Conservation (phyloP, 2,888 invertebrate genomes). For the Cynaeus angustus region DNA sequence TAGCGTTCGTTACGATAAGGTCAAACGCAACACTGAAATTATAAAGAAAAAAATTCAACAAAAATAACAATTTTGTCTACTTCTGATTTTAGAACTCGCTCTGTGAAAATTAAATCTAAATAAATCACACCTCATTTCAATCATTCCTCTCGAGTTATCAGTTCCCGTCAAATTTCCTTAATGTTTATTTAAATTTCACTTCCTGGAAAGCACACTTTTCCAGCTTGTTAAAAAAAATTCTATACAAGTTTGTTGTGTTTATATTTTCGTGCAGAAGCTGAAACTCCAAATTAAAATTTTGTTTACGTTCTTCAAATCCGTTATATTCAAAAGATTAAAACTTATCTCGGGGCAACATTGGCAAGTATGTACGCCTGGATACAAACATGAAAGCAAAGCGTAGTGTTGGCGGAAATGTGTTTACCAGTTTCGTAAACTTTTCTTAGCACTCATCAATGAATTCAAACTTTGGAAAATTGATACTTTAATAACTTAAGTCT, state of each 20-base stretch:
- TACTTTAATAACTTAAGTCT: too few relatives aligned
- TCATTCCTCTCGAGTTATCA: too few relatives aligned
- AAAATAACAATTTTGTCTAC: too few relatives aligned
- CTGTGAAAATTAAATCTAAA: too few relatives aligned
- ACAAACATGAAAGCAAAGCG: conserved; percentile 49
- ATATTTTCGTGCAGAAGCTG: conserved; percentile 50
- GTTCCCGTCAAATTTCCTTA: too few relatives aligned
- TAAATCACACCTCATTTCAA: too few relatives aligned
- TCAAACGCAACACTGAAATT: too few relatives aligned
- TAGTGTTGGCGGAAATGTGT: conserved; percentile 52
- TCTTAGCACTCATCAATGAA: conserved; percentile 50
- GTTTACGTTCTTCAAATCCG: conserved; percentile 54
- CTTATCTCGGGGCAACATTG: conserved; percentile 46
- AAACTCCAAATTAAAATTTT: conserved; percentile 56
- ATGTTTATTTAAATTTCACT: not conserved
- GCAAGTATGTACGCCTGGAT: conserved; percentile 30
- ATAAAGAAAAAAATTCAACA: too few relatives aligned
- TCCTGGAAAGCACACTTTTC: not conserved
- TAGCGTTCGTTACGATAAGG: too few relatives aligned
- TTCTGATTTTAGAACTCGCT: too few relatives aligned
- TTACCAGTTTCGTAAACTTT: conserved; percentile 55
- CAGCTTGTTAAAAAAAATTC: conserved; percentile 13
- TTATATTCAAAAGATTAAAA: conserved; percentile 56
- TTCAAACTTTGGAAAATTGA: conserved; percentile 34
- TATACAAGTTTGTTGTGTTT: conserved; percentile 55